These are phyloP conservation scores for Ectobius pallidus DNA, from an alignment of 2,888 invertebrate genomes.

Conservation along the genomic window DNA sequence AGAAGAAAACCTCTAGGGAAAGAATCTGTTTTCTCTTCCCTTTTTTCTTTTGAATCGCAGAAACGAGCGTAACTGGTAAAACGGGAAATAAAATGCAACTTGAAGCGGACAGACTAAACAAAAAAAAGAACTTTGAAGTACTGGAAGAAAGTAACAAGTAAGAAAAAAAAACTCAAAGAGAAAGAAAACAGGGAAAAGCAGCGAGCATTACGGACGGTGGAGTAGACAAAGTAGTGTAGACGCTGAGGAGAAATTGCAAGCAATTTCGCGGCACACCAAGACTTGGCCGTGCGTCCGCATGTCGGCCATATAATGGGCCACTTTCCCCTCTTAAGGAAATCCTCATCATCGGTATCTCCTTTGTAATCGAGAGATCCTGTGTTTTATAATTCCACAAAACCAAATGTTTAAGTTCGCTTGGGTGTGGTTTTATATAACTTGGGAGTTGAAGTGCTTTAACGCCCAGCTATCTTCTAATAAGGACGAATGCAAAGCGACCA, in stretches of 20 bases:
- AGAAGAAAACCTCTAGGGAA: slow-evolving; percentile 9
- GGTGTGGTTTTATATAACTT: too few species aligned
- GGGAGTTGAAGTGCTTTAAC: too few species aligned
- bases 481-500: too few species aligned
- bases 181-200: not conserved
- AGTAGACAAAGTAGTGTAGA: not conserved
- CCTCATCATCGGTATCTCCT: not conserved
- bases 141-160: not conserved
- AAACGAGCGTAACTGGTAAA: slow-evolving; percentile 22
- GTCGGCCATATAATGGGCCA: not conserved
- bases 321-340: not conserved
- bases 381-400: not conserved
- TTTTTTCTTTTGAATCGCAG: slow-evolving; percentile 19
- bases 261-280: slow-evolving; percentile 21
- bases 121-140: slow-evolving; percentile 11
- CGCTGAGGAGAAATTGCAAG: slow-evolving; percentile 8
- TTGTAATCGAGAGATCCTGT: not conserved
- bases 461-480: too few species aligned
- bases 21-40: not conserved
- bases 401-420: not conserved
- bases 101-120: not conserved
- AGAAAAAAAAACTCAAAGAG: not conserved
- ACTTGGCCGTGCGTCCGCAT: not conserved
- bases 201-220: not conserved
- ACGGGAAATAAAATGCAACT: slow-evolving; percentile 28